Percentiles rank a stretch among this genome's conserved stretches.
Conservation (phyloP, 2,888 invertebrate genomes). For the Himalopsyche tibetana region DNA sequence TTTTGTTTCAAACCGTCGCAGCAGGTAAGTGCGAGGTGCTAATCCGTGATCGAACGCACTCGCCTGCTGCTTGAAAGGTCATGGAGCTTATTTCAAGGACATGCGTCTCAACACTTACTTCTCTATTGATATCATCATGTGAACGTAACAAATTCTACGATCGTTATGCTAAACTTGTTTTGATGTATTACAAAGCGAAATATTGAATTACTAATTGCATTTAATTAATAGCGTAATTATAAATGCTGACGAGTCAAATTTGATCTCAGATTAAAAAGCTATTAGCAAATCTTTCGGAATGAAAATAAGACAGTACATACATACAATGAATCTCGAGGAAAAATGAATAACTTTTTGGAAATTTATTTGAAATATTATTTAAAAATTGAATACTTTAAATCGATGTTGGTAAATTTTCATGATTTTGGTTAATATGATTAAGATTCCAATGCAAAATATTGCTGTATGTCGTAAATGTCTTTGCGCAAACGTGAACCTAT, state of each 20-base stretch:
- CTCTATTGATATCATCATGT: not conserved
- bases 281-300: not conserved
- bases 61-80: conserved; percentile 1
- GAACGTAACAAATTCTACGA: not conserved
- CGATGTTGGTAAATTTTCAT: too few relatives aligned
- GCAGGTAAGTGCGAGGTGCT: not conserved
- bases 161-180: not conserved
- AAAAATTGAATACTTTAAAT: too few relatives aligned
- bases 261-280: not conserved
- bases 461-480: too few relatives aligned
- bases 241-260: not conserved
- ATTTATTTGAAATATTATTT: too few relatives aligned
- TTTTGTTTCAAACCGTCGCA: not conserved
- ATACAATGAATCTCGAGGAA: too few relatives aligned
- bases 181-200: not conserved
- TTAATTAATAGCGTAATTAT: not conserved
- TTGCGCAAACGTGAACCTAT: too few relatives aligned
- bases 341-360: too few relatives aligned
- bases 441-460: too few relatives aligned
- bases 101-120: not conserved
- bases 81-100: conserved; percentile 4
- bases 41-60: conserved; percentile 19
- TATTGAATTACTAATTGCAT: conserved; percentile 6
- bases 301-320: too few relatives aligned
- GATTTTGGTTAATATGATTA: too few relatives aligned